These are phyloP conservation scores for Cerastis rubricosa DNA, from an alignment of 2,888 invertebrate species.

Conservation along the genomic window DNA sequence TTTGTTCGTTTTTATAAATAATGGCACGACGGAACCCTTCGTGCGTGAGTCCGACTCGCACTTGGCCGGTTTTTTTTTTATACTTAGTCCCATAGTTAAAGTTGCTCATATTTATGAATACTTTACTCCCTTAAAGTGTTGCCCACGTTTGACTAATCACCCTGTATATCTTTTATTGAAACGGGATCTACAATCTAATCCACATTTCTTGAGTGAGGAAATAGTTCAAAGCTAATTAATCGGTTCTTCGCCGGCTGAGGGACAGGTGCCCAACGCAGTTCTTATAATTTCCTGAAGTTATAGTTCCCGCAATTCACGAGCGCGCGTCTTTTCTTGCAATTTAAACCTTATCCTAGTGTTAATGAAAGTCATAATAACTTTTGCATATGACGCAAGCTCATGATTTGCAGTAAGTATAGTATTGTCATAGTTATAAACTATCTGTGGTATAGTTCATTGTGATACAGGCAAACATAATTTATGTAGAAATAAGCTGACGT, in stretches of 20 bases:
- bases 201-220: neutral
- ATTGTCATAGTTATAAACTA: neutral
- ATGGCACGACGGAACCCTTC: too few species aligned
- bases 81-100: neutral
- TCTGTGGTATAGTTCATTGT: constrained; percentile 17
- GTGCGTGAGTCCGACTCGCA: too few species aligned
- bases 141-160: neutral
- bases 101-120: neutral
- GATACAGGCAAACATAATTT: neutral
- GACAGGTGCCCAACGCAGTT: neutral
- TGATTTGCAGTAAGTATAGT: neutral
- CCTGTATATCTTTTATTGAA: neutral
- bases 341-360: neutral
- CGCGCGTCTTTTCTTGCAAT: neutral
- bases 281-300: constrained; percentile 8
- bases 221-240: neutral
- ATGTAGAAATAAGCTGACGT: neutral
- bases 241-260: neutral
- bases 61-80: too few species aligned
- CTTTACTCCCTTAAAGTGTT: neutral
- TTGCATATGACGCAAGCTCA: neutral
- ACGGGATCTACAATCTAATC: neutral
- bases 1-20: too few species aligned
- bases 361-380: neutral
- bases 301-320: constrained; percentile 4